phyloP scores from a whole-genome alignment of 2,113 vertebrate species.

The Larimichthys polyactis region DNA sequence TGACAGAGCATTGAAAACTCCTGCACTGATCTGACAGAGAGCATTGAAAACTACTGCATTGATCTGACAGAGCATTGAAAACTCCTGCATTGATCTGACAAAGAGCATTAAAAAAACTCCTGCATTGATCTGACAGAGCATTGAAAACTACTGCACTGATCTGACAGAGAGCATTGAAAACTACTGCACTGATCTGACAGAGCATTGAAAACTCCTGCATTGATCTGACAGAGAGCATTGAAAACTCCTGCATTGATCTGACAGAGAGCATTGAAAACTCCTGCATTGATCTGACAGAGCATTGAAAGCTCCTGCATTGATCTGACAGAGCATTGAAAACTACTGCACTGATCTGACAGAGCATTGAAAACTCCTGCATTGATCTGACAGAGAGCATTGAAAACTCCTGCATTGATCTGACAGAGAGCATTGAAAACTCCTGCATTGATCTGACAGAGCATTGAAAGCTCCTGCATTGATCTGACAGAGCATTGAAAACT shows the following conservation, averaged over 20 bases:
- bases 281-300: constrained; percentile 71
- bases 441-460: background rate
- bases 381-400: constrained; percentile 73
- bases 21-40: background rate
- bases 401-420: constrained; percentile 68
- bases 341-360: constrained; percentile 72
- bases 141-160: too few species aligned
- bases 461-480: too few species aligned
- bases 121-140: background rate
- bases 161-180: constrained; percentile 73
- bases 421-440: background rate
- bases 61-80: too few species aligned
- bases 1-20: constrained; percentile 55
- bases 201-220: background rate
- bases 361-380: too few species aligned
- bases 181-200: too few species aligned
- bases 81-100: constrained; percentile 70
- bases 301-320: too few species aligned
- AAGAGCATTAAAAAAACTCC: background rate
- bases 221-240: background rate
- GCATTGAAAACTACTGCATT: background rate
- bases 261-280: background rate
- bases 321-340: constrained; percentile 71
- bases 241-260: constrained; percentile 70
- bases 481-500: too few species aligned